phyloP scores from a whole-genome alignment of 2,113 vertebrate genomes.

The Hemibagrus wyckioides region DNA sequence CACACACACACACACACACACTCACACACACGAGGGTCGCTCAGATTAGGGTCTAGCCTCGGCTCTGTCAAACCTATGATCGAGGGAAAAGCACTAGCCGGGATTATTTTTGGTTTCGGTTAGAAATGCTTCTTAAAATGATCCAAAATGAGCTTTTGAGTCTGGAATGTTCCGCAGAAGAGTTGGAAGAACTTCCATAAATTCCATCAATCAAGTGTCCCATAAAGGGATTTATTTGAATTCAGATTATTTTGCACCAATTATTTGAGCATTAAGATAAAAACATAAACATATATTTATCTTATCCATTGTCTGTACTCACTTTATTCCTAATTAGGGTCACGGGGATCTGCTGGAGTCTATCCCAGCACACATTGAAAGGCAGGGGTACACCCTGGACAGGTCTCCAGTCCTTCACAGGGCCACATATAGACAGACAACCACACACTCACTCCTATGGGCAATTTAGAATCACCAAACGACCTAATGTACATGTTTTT shows the following conservation, averaged over 20 bases:
- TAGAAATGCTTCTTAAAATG: background rate
- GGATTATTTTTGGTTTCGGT: background rate
- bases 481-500: no score
- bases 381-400: no score
- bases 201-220: background rate
- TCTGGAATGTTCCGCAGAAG: background rate
- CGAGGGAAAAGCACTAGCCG: background rate
- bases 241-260: background rate
- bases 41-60: background rate
- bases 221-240: background rate
- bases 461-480: no score
- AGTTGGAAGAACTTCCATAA: background rate
- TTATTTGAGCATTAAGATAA: background rate
- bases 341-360: no score
- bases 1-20: background rate
- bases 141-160: background rate
- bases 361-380: no score
- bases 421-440: no score
- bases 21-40: background rate
- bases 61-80: background rate
- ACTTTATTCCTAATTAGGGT: no score
- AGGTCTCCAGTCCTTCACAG: no score
- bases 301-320: no score
- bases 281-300: no score
- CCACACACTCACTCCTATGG: no score